Evolutionary conservation across 2,888 invertebrate species (phyloP).

Genomic region (Chrysolina haemoptera): DNA sequence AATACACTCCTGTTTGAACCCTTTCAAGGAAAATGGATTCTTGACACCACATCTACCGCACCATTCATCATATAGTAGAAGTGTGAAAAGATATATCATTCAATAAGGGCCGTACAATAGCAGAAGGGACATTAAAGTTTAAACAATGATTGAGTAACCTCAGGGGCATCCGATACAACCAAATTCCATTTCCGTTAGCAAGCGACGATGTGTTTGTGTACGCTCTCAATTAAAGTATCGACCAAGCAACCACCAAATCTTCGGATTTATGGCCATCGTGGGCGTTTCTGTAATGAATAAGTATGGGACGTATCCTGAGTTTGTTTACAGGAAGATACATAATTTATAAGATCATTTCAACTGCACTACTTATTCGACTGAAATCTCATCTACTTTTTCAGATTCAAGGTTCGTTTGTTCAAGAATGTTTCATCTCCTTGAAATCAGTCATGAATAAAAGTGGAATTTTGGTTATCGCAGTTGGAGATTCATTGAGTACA

Average conservation of each 20-base stretch:
- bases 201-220: conserved; percentile 48
- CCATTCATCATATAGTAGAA: background rate
- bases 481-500: too few species aligned
- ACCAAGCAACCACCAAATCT: conserved; percentile 35
- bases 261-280: conserved; percentile 44
- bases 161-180: conserved; percentile 57
- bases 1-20: background rate
- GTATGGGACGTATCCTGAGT: conserved; percentile 27
- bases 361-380: background rate
- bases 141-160: conserved; percentile 62
- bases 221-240: conserved; percentile 50
- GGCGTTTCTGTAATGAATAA: conserved; percentile 37
- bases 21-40: background rate
- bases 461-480: too few species aligned
- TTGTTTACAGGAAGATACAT: conserved; percentile 31
- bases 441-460: too few species aligned
- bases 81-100: conserved; percentile 8
- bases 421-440: too few species aligned
- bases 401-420: background rate
- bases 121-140: conserved; percentile 56
- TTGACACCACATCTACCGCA: background rate
- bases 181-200: conserved; percentile 57
- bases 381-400: background rate
- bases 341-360: conserved; percentile 16
- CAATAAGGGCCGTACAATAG: conserved; percentile 19